Evolutionary conservation across 1,140 invertebrate genomes (phyloP).

Genomic region (Drosophila lini): DNA sequence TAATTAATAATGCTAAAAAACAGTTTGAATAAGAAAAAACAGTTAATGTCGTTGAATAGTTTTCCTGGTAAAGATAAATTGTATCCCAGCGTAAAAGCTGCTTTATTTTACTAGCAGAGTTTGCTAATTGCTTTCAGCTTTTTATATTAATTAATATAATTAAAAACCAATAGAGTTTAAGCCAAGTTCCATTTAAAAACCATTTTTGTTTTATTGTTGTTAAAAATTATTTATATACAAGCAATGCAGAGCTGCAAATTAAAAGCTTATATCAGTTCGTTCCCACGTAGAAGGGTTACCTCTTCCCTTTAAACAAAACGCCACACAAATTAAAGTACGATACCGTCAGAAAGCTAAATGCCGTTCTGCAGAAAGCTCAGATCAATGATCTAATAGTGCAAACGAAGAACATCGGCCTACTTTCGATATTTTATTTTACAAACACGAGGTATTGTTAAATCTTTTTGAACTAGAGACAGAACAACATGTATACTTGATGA

Average conservation of each 20-base stretch:
- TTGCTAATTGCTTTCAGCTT: slow-evolving; percentile 20
- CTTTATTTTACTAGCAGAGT: slow-evolving; percentile 15
- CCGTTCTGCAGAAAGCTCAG: slow-evolving; percentile 21
- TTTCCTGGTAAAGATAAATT: slow-evolving; percentile 8
- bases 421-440: slow-evolving; percentile 7
- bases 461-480: not conserved
- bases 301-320: slow-evolving; percentile 17
- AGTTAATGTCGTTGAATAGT: slow-evolving; percentile 2
- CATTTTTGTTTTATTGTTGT: slow-evolving; percentile 12
- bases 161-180: slow-evolving; percentile 9
- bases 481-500: not conserved
- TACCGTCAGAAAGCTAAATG: slow-evolving; percentile 21
- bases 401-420: slow-evolving; percentile 12
- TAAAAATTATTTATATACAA: slow-evolving; percentile 29
- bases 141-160: slow-evolving; percentile 6
- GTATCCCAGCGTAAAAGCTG: slow-evolving; percentile 15
- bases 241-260: slow-evolving; percentile 45
- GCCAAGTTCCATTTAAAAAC: slow-evolving; percentile 6
- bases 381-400: slow-evolving; percentile 32
- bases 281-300: slow-evolving; percentile 18
- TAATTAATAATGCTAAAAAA: slow-evolving; percentile 13
- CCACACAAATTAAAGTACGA: slow-evolving; percentile 8
- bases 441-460: slow-evolving; percentile 1
- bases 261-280: slow-evolving; percentile 20
- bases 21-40: slow-evolving; percentile 26